Conservation (phyloP, 2,888 invertebrate genomes). For the Hedya salicella region DNA sequence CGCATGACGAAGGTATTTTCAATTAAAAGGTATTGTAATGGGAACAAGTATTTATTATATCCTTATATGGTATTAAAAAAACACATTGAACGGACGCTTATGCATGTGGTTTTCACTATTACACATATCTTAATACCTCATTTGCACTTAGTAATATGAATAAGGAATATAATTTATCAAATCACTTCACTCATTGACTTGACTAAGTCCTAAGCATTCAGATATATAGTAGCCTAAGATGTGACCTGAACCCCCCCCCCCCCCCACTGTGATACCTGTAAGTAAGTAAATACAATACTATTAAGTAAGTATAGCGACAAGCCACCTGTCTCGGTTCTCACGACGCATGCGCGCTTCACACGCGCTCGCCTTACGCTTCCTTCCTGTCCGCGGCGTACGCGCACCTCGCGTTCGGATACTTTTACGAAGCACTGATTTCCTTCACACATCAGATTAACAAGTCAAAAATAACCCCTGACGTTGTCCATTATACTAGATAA, state of each 20-base stretch:
- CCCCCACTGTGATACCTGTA: too few species aligned
- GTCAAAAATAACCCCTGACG: too few species aligned
- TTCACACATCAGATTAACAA: too few species aligned
- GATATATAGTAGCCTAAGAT: too few species aligned
- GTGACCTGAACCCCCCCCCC: too few species aligned
- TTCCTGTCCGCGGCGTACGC: constrained; percentile 72
- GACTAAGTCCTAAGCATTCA: too few species aligned
- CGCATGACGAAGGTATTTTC: too few species aligned
- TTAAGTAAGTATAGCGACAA: constrained; percentile 21
- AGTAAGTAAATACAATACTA: neutral
- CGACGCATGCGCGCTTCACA: constrained; percentile 76
- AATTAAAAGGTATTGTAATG: too few species aligned
- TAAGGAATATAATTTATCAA: neutral
- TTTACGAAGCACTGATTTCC: constrained; percentile 17
- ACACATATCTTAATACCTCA: neutral
- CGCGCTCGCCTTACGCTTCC: constrained; percentile 82
- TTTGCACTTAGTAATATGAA: neutral
- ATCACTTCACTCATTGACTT: too few species aligned
- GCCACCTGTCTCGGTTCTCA: constrained; percentile 70
- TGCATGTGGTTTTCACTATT: neutral
- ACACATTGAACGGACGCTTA: neutral
- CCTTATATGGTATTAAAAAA: neutral
- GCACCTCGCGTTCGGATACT: constrained; percentile 60
- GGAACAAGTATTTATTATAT: neutral
- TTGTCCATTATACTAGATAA: too few species aligned